These are phyloP conservation scores for Montipora capricornis DNA, from an alignment of 64 coral and sea anemone genomes.

Conservation along the genomic window DNA sequence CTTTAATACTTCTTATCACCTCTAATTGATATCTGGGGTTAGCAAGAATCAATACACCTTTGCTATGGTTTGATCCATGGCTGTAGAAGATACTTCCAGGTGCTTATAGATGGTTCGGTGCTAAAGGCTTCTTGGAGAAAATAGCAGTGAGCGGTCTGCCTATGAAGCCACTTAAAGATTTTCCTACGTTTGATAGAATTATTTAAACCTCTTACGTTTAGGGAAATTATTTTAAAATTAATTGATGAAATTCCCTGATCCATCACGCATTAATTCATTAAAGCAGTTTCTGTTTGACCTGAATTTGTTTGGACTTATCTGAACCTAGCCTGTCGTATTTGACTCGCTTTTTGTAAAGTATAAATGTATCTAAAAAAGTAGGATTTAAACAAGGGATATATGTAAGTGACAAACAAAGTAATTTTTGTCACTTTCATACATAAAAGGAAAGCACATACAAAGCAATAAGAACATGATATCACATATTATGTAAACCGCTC, in stretches of 20 bases:
- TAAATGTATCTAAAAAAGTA: not conserved
- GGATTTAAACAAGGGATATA: not conserved
- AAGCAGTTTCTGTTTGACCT: not conserved
- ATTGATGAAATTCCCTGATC: not conserved
- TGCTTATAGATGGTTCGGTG: no score
- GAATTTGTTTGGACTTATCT: not conserved
- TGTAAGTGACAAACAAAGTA: not conserved
- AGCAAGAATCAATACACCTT: no score
- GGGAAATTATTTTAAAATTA: not conserved
- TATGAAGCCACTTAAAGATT: no score
- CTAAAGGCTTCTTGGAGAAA: no score
- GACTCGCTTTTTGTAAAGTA: not conserved
- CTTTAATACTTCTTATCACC: no score
- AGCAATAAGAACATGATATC: not conserved
- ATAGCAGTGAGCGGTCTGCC: no score
- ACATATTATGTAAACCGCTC: not conserved
- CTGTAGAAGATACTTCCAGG: no score
- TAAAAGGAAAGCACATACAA: not conserved
- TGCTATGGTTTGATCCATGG: no score
- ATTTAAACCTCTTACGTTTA: no score
- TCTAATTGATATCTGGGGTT: no score
- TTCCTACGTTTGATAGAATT: no score
- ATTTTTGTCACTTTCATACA: no score
- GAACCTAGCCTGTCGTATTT: not conserved
- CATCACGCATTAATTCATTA: not conserved